Conservation (phyloP, 2,888 invertebrate species). For the Drosophila sordidula region DNA sequence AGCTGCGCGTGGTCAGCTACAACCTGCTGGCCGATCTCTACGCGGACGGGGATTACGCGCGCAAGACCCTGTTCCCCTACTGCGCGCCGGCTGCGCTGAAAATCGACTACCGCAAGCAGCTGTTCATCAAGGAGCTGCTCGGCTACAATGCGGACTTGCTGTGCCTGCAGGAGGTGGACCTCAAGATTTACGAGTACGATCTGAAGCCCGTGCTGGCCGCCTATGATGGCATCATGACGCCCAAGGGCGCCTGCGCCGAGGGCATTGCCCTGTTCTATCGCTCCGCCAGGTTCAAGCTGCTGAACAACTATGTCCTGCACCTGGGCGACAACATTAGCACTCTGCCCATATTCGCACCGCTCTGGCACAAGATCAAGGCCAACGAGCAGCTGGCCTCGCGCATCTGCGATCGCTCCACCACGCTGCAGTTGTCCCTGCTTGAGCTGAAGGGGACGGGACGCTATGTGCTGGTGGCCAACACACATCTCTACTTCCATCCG, state of each 20-base stretch:
- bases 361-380: conserved; percentile 87
- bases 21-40: conserved; percentile 97
- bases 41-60: conserved; percentile 92
- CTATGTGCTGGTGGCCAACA: conserved; percentile 91
- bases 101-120: conserved; percentile 94
- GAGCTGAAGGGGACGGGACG: conserved; percentile 87
- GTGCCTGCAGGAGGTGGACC: conserved; percentile 97
- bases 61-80: conserved; percentile 91
- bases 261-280: conserved; percentile 93
- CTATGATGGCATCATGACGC: conserved; percentile 88
- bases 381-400: conserved; percentile 87
- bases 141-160: conserved; percentile 96
- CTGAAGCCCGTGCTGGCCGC: conserved; percentile 87
- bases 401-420: conserved; percentile 89
- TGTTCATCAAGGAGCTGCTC: conserved; percentile 91
- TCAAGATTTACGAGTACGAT: conserved; percentile 90
- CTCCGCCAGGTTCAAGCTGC: conserved; percentile 88
- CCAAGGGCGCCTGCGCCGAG: conserved; percentile 91
- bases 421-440: conserved; percentile 86
- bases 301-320: conserved; percentile 87
- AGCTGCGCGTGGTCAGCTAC: conserved; percentile 91
- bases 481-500: conserved; percentile 97
- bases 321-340: conserved; percentile 87
- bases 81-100: conserved; percentile 93
- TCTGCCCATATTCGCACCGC: conserved; percentile 86